Base-by-base conservation (phyloP, 1,140 invertebrate genomes). In the Gryllus bimaculatus region DNA sequence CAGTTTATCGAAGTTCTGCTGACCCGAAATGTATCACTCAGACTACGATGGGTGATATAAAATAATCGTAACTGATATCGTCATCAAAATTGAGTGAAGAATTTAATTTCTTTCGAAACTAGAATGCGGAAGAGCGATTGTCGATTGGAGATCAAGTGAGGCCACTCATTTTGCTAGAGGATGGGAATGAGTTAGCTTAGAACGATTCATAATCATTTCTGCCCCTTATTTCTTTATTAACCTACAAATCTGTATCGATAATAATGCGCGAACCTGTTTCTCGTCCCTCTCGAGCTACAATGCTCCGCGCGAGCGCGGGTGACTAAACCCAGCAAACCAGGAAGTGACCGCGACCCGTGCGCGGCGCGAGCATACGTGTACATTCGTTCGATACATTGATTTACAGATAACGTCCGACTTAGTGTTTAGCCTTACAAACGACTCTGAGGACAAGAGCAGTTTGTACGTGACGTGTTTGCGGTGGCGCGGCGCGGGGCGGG, bases 341-440 rank as follows among this genome's bases (percentile, higher is more conserved):
- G 54, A 66, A 66, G 54, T 66, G 54, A 66, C 18, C 18, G 10
- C 26, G 26, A 39, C 26, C 26, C 26, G 26, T 5, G 26, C 26
- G 26, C 26, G 26, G 26, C 26, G 26, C 54, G 10, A 66, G 54
- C 54, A 66, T 66, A 66, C 54, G 54, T 66, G 54, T 66, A 66
- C 54, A 66, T 66, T 66, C 18, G 54, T 66, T 66, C 10, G 54
- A 66, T 66, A 66, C 54, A 18, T 66, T 66, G 54, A 66, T 66
- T 66, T 66, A 66, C 54, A 66, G 54, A 66, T 66, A 66, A 66
- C 54, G 54, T 66, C 54, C 54, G 18, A 7, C 54, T 66, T 66
- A 66, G 54, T 66, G 54, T 66, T 66, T 66, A 66, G 54, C 54
- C 54, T 66, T 66, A 66, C 54, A 66, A 66, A 66, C 54, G 54